These are phyloP conservation scores for Ptychadena robeensis DNA, from an alignment of 2,797 vertebrate species.

Conservation along the genomic window DNA sequence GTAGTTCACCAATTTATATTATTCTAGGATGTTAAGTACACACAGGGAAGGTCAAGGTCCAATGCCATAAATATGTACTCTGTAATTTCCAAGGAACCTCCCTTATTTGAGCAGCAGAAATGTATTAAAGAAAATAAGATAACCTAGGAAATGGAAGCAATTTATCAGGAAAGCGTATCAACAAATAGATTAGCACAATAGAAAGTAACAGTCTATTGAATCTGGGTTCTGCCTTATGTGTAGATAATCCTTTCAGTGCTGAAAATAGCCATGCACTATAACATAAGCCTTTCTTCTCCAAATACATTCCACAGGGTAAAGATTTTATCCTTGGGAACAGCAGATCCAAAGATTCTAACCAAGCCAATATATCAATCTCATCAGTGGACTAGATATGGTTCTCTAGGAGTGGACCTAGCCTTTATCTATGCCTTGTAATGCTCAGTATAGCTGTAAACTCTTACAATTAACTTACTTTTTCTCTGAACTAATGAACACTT, in stretches of 20 bases:
- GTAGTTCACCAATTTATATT: slow-evolving; percentile 12
- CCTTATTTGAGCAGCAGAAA: slow-evolving; percentile 57
- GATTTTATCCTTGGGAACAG: background rate
- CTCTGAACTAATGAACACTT: too few species aligned
- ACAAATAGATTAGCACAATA: slow-evolving; percentile 35
- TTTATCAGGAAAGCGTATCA: slow-evolving; percentile 48
- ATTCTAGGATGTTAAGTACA: slow-evolving; percentile 40
- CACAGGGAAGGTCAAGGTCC: slow-evolving; percentile 49
- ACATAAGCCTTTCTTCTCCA: background rate
- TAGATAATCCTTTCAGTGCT: background rate
- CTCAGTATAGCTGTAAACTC: too few species aligned
- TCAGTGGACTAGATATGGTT: too few species aligned
- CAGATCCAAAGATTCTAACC: too few species aligned
- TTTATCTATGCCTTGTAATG: too few species aligned
- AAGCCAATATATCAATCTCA: too few species aligned
- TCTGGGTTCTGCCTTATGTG: slow-evolving; percentile 13
- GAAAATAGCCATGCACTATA: background rate
- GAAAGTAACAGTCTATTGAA: slow-evolving; percentile 17
- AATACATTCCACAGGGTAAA: background rate
- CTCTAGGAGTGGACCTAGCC: too few species aligned
- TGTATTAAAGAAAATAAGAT: slow-evolving; percentile 54
- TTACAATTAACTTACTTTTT: too few species aligned
- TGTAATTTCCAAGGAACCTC: slow-evolving; percentile 55
- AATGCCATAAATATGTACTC: slow-evolving; percentile 58
- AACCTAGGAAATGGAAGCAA: slow-evolving; percentile 42